Evolutionary conservation across 53 echinoderm and acorn worm species (phyloP).

Genomic region (Holothuria scabra): DNA sequence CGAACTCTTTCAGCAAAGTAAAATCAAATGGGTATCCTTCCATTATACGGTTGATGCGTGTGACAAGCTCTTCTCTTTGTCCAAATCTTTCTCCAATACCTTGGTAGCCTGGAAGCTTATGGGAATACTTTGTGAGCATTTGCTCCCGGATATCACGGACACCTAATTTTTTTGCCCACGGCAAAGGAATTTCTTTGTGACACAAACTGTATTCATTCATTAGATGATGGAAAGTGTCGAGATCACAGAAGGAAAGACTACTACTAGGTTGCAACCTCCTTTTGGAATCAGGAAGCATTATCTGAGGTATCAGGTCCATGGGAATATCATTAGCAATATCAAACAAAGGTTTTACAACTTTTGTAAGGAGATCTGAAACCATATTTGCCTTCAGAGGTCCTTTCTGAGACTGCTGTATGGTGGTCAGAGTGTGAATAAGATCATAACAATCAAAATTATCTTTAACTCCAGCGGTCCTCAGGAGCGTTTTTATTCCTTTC

Average conservation of each 20-base stretch:
- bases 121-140: slow-evolving; percentile 12
- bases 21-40: slow-evolving; percentile 72
- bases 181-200: slow-evolving; percentile 34
- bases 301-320: neutral
- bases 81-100: slow-evolving; percentile 56
- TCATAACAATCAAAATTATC: neutral
- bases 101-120: neutral
- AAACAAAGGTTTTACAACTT: slow-evolving; percentile 19
- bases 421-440: neutral
- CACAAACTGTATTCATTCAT: neutral
- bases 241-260: slow-evolving; percentile 35
- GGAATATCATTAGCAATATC: neutral
- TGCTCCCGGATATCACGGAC: slow-evolving; percentile 53
- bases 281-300: slow-evolving; percentile 9
- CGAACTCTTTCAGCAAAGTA: slow-evolving; percentile 83
- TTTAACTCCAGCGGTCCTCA: neutral
- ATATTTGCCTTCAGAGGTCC: neutral
- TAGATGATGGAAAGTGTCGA: slow-evolving; percentile 15
- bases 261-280: neutral
- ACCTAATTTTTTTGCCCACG: slow-evolving; percentile 53
- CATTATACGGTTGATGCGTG: slow-evolving; percentile 71
- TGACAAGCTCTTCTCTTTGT: slow-evolving; percentile 75
- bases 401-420: neutral
- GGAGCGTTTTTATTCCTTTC: neutral
- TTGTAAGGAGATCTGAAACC: neutral